Evolutionary conservation across 2,888 invertebrate genomes (phyloP), one percentile per base, ranked within the genome.

Genomic region (Rutpela maculata): DNA sequence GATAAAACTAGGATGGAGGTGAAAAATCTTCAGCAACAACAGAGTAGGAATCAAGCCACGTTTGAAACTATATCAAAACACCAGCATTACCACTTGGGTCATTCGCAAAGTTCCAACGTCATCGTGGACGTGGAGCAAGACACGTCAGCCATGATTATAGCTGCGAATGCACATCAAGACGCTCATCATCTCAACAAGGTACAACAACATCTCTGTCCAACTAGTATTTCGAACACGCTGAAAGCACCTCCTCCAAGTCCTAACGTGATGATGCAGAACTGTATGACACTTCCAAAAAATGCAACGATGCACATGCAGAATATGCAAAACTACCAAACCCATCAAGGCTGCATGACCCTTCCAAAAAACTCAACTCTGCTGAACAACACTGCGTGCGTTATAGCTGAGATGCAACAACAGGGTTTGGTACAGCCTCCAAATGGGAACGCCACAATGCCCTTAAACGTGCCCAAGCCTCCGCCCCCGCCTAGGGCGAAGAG

Each of bases 51-150:
- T 83, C 91, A 91, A 85, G 87, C 89, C 17, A 88, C 89, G 69
- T 95, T 95, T 85, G 95, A 95, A 86, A 95, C 95, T 59, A 94
- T 95, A 83, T 94, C 94, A 0, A 95, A 95, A 85, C 95, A 96
- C 86, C 94, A 95, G 19, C 95, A 96, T 90, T 95, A 95, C 86
- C 94, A 95, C 87, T 92, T 95, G 88, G 94, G 94, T 55, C 94
- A 94, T 77, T 93, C 95, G 38, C 94, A 95, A 85, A 94, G 95
- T 79, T 95, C 95, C 2, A 96, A 95, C 88, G 93, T 96, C 74
- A 95, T 96, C 62, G 96, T 96, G 0, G 96, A 96, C 86, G 95
- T 96, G 0, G 96, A 96, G 86, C 96, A 95, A 89, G 95, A 92
- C 84, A 90, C 90, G 0, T 91, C 92, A 12, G 91, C 92, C 10